Evolutionary conservation across 1,140 invertebrate species (phyloP), one percentile per base, ranked within the genome.

Genomic region (Aporrectodea caliginosa): DNA sequence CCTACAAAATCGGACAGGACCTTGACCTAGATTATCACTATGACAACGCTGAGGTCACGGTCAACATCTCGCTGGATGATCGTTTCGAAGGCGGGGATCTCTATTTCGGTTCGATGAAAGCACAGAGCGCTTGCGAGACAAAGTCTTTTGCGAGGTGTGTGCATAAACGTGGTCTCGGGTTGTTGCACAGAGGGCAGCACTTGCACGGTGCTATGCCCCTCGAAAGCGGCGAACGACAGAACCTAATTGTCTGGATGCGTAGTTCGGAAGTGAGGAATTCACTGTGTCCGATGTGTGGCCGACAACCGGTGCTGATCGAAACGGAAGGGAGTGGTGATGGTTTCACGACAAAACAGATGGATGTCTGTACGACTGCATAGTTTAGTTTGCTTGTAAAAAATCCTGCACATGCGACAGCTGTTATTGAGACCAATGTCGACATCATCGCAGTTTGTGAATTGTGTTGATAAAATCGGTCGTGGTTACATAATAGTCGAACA

Each of bases 31-130:
- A 77, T 77, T 86, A 84, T 83, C 89, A 90, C 81, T 89, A 84
- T 83, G 89, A 90, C 83, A 90, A 90, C 80, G 84, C 89, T 35
- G 89, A 90, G 82, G 84, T 90, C 1, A 90, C 89, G 1, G 74
- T 89, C 16, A 90, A 90, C 82, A 84, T 90, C 22, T 85, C 84
- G n/a, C 80, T 89, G 1, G 85, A 85, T n/a, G 82, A 84, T 27
- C 73, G 81, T 6, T 90, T 86, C 81, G 77, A 80, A 58, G 88
- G 86, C 68, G 87, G 89, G 27, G 82, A 86, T 35, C 78, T 90
- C 27, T 89, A 87, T 81, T 89, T 90, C 83, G 86, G 86, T 2
- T 73, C 81, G n/a, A 86, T 88, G 86, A 82, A 79, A 73, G 80
- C 69, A 31, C 80, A 80, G 22, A 35, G 43, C 35, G 73, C 77